Base-by-base conservation (phyloP, 2,888 invertebrate species). In the Amblyjoppa proteus region DNA sequence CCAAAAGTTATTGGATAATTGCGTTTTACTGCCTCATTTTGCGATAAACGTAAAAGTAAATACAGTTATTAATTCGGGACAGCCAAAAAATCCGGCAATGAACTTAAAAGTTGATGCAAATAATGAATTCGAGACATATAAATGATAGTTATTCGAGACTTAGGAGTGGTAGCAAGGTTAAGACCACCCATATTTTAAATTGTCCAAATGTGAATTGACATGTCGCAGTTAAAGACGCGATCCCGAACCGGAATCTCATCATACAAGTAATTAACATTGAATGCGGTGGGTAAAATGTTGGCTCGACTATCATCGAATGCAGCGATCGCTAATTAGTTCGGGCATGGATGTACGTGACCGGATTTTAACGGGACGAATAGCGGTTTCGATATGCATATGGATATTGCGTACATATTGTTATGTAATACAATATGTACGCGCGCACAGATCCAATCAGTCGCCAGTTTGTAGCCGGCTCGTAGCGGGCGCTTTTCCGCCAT, bases 371-470 rank as follows among this genome's bases (percentile, higher is more conserved):
- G 34, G 34, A 34, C 61, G 7, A 64, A 31, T 20, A 64, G 61
- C n/a, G 1, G 31, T 7, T 13, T 1, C 34, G 16, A 64, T 64
- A 34, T 64, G 34, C 61, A 64, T 64, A 61, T 61, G 25, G 13
- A 61, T 11, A 25, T 31, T 53, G 3, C 20, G 20, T 20, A 20
- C 7, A 53, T 7, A 53, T 53, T 9, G 53, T 53, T 53, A 45
- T 45, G 45, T 45, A 45, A 34, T 31, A 64, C 34, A 16, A n/a
- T 13, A 41, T 69, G 49, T 74, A n/a, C 77, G 61, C 45, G 75
- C 80, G 41, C 25, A 13, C 56, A 25, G 56, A 68, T 68, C 69
- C 45, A 69, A 78, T 78, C 77, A 45, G 68, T 68, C 16, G 34
- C 28, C 53, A 11, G 25, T 25, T 1, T 20, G 20, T 20, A 20